A percentile compares a stretch with the other conserved stretches of the same genome.
Evolutionary conservation across 2,797 vertebrate genomes (phyloP).

Genomic region (Sebastes cheni): DNA sequence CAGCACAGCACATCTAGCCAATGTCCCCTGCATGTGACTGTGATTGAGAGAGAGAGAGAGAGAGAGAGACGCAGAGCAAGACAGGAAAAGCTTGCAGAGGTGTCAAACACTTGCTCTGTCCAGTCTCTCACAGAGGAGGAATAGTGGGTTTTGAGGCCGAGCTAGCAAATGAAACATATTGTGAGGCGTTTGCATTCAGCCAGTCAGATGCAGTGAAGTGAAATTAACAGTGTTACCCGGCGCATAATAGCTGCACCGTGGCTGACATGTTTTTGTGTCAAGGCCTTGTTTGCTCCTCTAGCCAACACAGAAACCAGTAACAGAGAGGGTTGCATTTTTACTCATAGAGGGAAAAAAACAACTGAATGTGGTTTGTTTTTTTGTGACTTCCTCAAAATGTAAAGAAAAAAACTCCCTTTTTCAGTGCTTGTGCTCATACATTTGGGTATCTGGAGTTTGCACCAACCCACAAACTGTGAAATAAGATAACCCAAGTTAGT

Average conservation of each 20-base stretch:
- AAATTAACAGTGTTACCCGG: conserved; percentile 68
- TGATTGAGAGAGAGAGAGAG: conserved; percentile 6
- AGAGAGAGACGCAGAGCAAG: background rate
- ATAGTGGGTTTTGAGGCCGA: conserved; percentile 35
- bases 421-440: no score
- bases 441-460: fast-evolving
- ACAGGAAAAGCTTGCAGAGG: conserved; percentile 23
- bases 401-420: background rate
- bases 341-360: background rate
- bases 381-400: background rate
- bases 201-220: conserved; percentile 70
- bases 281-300: conserved; percentile 15
- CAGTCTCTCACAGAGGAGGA: conserved; percentile 15
- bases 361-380: background rate
- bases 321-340: background rate
- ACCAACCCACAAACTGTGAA: no score
- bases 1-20: background rate
- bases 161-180: conserved; percentile 57
- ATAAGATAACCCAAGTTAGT: no score
- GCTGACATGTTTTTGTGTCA: conserved; percentile 44
- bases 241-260: conserved; percentile 48
- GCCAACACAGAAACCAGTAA: conserved; percentile 6
- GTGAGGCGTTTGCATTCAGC: conserved; percentile 61
- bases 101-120: conserved; percentile 51
- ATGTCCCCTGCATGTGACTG: conserved; percentile 21